Base-by-base conservation (phyloP, 64 coral and sea anemone genomes). In the Actinia tenebrosa region DNA sequence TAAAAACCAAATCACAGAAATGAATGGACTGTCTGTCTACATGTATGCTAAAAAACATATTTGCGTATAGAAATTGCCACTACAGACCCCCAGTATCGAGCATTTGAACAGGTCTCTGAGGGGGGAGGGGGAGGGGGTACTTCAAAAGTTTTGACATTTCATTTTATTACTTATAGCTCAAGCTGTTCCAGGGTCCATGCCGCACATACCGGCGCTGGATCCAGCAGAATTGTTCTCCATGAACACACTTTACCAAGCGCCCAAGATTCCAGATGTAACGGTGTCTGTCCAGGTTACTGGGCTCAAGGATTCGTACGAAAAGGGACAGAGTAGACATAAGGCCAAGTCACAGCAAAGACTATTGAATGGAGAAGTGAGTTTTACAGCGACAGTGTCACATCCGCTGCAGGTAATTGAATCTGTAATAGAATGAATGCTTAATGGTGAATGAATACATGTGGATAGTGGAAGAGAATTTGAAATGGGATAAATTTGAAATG, bases 261-360 rank as follows among this genome's bases (percentile, higher is more conserved):
- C 69, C 23, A 75, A 43, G 23, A 75, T 42, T 3, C 23, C 69
- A 75, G 69, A 75, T 50, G 79, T 81, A 14, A 53, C 69, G 42
- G 80, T 84, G 11, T 81, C 83, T 23, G 88, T 97, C 3, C 91
- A 89, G 60, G 85, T 91, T 18, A 60, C 93, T 19, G 94, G 93
- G 60, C 83, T 97, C 53, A 97, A 86, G 77, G 91, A 87, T 8
- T 87, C 86, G 42, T 97, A 97, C 44, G 91, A 93, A 43, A 97
- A 97, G 23, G 94, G 94, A 16, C 94, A 97, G 45, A 97, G 91
- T 64, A 86, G 94, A n/a, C 79, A 91, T 16, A 97, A 97, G 17
- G 94, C 94, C 14, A 97, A 90, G 84, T 97, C 94, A 10, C 89
- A 97, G 80, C 94, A 97, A 59, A 78, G 94, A 60, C 59, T 97